Base-by-base conservation (phyloP, 2,797 vertebrate species). In the Hipposideros larvatus region DNA sequence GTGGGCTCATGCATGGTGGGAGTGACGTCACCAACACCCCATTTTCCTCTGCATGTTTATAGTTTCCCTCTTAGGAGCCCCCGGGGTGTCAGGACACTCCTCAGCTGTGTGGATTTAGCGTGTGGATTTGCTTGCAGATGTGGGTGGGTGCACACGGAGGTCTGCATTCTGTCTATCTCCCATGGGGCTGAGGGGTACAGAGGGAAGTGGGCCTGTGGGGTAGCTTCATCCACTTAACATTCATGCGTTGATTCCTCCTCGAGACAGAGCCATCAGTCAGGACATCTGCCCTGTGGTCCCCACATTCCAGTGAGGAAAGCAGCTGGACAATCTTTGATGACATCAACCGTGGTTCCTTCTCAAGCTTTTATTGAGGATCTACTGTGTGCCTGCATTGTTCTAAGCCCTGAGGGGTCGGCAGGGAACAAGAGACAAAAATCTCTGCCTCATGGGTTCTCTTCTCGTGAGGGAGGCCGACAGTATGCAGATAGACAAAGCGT, bases 1-100 rank as follows among this genome's bases (percentile, higher is more conserved):
- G 55, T 6, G 1, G 21, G n/a, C 37, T 63, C 21, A 0, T 22
- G 43, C 16, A 6, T 63, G 48, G 61, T 4, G 28, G 57, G 16
- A 28, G n/a, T 66, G 73, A 80, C 0, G 7, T 96, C 86, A 92
- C 66, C 71, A 66, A 59, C 73, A 80, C 55, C 77, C 78, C 87
- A 80, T 94, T 95, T 88, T 84, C 90, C 53, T 77, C 41, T 2
- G 74, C 19, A 7, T 78, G 82, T 95, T 93, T 94, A 92, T 53
- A 80, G 48, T 73, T 90, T 85, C 46, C 43, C 22, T n/a, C 28
- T 57, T 63, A 16, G 57, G 34, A 73, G 84, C 79, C 34, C n/a
- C 79, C 0, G 1, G 65, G 86, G 65, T 87, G 85, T 77, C 16
- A 22, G 85, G 63, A 90, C 85, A 43, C 34, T 26, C n/a, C 77